Percentiles rank a stretch among this genome's conserved stretches.
phyloP scores from a whole-genome alignment of 2,797 vertebrate species.

The Tokudaia tokunoshimensis region DNA sequence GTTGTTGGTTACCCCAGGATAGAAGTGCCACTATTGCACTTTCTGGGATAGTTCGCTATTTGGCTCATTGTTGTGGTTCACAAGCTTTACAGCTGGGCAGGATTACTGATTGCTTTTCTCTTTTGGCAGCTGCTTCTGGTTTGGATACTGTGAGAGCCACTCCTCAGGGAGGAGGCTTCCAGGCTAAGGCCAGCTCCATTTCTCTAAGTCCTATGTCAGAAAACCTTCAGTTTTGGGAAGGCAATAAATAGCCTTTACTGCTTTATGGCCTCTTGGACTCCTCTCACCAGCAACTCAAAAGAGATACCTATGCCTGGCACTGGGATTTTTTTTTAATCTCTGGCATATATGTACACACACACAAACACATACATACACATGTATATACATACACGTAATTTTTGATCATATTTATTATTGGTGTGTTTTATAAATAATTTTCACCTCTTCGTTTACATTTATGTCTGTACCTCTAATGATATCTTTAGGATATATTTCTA shows the following conservation, averaged over 20 bases:
- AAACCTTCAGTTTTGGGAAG: background rate
- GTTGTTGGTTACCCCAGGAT: background rate
- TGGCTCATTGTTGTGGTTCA: background rate
- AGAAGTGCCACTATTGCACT: background rate
- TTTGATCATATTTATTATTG: constrained; percentile 17
- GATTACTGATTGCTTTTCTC: background rate
- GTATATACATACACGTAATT: background rate
- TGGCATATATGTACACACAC: background rate
- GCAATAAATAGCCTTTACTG: background rate
- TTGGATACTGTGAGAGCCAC: background rate
- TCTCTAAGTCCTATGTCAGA: background rate
- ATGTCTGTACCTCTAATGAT: background rate
- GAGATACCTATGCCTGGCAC: too few relatives aligned
- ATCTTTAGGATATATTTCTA: constrained; percentile 47
- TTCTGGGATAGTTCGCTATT: background rate
- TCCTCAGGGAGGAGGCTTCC: background rate
- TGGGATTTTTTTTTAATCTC: background rate
- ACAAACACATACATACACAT: background rate
- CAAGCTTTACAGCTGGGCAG: background rate
- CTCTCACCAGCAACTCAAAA: too few relatives aligned
- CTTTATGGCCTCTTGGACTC: background rate
- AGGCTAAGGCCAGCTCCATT: background rate
- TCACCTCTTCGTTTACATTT: background rate
- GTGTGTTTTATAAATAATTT: constrained; percentile 36
- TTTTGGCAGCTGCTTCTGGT: background rate